These are phyloP conservation scores for Herpailurus yagouaroundi DNA, from an alignment of 2,113 vertebrate genomes.

Conservation along the genomic window DNA sequence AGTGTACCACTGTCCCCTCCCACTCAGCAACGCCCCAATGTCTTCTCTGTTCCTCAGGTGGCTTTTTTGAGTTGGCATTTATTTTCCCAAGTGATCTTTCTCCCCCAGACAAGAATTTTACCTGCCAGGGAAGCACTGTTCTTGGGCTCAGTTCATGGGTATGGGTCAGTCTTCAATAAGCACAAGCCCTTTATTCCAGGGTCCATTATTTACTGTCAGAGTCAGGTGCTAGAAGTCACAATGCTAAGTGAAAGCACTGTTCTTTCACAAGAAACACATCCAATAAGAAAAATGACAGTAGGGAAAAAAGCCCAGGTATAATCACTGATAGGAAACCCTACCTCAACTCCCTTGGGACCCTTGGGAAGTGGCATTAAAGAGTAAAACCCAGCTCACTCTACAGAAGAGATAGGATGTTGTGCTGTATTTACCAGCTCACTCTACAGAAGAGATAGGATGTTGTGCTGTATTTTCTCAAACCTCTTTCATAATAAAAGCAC, in stretches of 20 bases:
- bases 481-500: slow-evolving; percentile 15
- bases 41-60: neutral
- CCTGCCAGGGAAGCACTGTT: neutral
- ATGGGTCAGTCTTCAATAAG: neutral
- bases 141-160: neutral
- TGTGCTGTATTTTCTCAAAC: neutral
- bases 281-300: neutral
- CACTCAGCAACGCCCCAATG: neutral
- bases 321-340: neutral
- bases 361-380: neutral
- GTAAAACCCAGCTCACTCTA: neutral
- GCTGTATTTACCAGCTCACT: neutral
- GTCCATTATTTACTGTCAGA: neutral
- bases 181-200: neutral
- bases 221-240: neutral
- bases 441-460: neutral
- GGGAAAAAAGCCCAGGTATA: neutral
- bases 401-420: neutral
- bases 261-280: slow-evolving; percentile 4
- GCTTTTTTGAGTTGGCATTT: neutral
- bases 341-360: neutral
- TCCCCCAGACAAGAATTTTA: neutral
- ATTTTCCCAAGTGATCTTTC: neutral
- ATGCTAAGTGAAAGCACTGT: neutral
- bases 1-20: neutral